Evolutionary conservation across 2,797 vertebrate genomes (phyloP).

Genomic region (Distichodus sexfasciatus): DNA sequence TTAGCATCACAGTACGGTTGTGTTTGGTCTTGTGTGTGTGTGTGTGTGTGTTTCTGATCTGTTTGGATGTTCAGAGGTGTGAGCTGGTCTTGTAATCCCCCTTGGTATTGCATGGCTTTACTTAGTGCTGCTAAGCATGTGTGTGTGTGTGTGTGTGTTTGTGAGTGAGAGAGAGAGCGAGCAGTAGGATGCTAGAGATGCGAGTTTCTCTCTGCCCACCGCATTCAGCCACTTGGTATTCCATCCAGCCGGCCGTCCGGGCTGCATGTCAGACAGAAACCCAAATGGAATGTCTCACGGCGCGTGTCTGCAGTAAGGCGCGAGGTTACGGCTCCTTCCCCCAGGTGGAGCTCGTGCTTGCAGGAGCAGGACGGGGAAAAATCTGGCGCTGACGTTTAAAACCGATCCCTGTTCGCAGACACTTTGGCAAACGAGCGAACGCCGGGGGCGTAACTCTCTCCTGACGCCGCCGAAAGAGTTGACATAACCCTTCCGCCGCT

Average conservation of each 20-base stretch:
- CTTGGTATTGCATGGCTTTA: constrained; percentile 18
- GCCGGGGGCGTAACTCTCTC: constrained; percentile 16
- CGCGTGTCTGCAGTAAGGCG: not conserved
- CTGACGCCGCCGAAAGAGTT: constrained; percentile 6
- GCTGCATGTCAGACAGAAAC: constrained; percentile 9
- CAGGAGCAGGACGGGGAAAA: not conserved
- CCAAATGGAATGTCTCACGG: constrained; percentile 1
- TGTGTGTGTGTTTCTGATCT: constrained; percentile 6
- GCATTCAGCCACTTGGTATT: constrained; percentile 45
- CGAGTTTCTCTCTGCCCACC: constrained; percentile 26
- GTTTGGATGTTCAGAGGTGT: not conserved
- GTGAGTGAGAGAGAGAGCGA: not conserved
- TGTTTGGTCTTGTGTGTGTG: not conserved
- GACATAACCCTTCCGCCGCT: constrained; percentile 31
- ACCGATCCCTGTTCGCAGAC: not conserved
- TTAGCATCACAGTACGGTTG: not conserved
- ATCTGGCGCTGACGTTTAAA: not conserved
- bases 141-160: not conserved
- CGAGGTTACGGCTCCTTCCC: constrained; percentile 12
- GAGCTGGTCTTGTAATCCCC: constrained; percentile 16
- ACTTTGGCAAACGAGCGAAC: not conserved
- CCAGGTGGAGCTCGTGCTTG: not conserved
- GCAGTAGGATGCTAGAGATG: constrained; percentile 18
- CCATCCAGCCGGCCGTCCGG: constrained; percentile 11
- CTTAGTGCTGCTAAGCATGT: constrained; percentile 39